Evolutionary conservation across 1,140 invertebrate species (phyloP), one percentile per base, ranked within the genome.

Genomic region (Mercenaria mercenaria): DNA sequence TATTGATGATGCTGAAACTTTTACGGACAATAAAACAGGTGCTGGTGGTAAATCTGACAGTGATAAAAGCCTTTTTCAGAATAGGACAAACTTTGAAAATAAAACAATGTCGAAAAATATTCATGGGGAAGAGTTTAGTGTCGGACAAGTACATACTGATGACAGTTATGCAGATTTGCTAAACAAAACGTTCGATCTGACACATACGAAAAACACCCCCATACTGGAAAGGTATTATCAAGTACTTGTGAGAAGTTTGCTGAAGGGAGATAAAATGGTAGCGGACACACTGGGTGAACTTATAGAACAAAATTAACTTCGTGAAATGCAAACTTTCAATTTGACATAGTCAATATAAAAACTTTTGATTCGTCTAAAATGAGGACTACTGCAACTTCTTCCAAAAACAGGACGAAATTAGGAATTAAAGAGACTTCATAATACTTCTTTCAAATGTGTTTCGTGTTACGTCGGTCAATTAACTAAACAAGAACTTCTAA

Each of bases 211-310:
- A 3, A 50, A 50, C 23, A 79, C n/a, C 10, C 15, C 32, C 18
- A 56, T 39, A 29, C 56, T 79, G 47, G 11, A 34, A 37, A 37
- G 56, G 2, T 79, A 52, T 39, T 79, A 79, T 50, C n/a, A 56
- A 79, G 76, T 79, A 3, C 76, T 79, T 52, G 47, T 52, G 10
- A 50, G 29, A 56, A 39, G 43, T 34, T 50, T 79, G 43, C 29
- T 79, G 10, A 52, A 56, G 13, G 76, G 47, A 11, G 47, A 79
- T n/a, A 56, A 52, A 56, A 13, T 41, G 1, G 76, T 52, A 13
- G 76, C 76, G n/a, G 76, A 52, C 18, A 39, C 76, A 52, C 47
- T 79, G 18, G 29, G 47, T 79, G 76, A 79, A 32, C 23, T 79
- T 3, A 32, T 79, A 32, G 47, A 56, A 18, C 6, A 50, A 4